Evolutionary conservation across 2,888 invertebrate genomes (phyloP).

Genomic region (Trichacis sp.): DNA sequence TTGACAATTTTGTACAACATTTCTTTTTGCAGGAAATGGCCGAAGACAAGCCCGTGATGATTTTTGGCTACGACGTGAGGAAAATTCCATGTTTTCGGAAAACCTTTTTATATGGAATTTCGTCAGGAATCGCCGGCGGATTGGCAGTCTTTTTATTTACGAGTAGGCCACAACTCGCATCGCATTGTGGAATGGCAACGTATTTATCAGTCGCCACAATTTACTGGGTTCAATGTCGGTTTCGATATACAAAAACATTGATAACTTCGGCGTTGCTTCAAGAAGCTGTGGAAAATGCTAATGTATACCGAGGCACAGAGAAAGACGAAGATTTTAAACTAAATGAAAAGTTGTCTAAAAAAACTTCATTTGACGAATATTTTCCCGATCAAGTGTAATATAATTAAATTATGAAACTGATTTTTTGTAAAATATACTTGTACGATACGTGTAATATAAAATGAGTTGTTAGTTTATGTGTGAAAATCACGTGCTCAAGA

Average conservation of each 20-base stretch:
- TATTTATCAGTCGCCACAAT: constrained; percentile 20
- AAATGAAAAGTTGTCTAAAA: no score
- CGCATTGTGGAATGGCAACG: constrained; percentile 35
- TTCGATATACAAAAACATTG: neutral
- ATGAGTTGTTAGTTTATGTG: no score
- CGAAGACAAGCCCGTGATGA: constrained; percentile 15
- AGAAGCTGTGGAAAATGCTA: constrained; percentile 1
- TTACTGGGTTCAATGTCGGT: constrained; percentile 31
- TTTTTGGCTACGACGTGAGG: constrained; percentile 30
- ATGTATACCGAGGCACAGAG: neutral
- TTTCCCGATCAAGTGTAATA: no score
- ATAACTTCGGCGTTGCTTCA: neutral
- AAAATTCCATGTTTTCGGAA: constrained; percentile 41
- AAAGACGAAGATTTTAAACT: no score
- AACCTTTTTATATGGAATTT: constrained; percentile 36
- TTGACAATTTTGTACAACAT: no score
- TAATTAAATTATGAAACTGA: no score
- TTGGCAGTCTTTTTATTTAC: constrained; percentile 36
- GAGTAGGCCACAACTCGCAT: constrained; percentile 29
- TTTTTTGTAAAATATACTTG: no score
- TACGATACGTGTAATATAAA: no score
- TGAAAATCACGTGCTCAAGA: no score
- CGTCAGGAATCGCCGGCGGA: constrained; percentile 29
- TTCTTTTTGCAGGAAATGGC: constrained; percentile 1
- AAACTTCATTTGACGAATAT: no score